Base-by-base conservation (phyloP, 2,113 vertebrate genomes). In the Hystrix cristata region DNA sequence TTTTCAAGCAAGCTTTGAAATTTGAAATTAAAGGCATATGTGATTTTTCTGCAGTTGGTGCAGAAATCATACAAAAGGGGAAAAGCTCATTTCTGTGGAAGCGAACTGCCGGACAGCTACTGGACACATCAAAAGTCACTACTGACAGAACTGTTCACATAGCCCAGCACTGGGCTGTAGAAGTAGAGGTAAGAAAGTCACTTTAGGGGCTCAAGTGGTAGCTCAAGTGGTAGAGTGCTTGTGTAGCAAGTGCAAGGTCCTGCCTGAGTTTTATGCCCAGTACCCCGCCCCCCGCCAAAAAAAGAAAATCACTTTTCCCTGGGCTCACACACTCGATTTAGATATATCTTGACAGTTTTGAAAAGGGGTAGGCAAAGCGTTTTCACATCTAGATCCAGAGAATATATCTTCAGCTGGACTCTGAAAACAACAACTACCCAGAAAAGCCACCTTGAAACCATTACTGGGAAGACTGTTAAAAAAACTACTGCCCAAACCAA, bases 1-100 rank as follows among this genome's bases (percentile, higher is more conserved):
- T 91, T 95, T 67, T 79, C 51, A 93, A 82, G 87, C 21, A 74
- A 85, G 90, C 34, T 84, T 55, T 84, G 59, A 83, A 90, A n/a
- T 57, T 83, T 65, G 67, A 57, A 93, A 93, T 88, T 93, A 76
- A 85, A 86, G 27, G n/a, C 18, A 67, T 14, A 9, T 38, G 27
- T 55, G 76, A 11, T 80, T 93, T 87, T 72, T 14, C n/a, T 89
- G 60, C 4, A 93, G 78, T 31, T 23, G 62, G 79, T 34, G 43
- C 25, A 82, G 48, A 71, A 91, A 71, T n/a, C 2, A 0, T 34
- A 3, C 15, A 55, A 29, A 80, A 48, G n/a, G 62, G 60, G 0
- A 46, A 80, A 76, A 65, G 21, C 29, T 88, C 4, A 74, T 48
- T 65, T 43, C 34, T 78, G 27, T 21, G 43, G 64, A 43, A 27